Percentiles rank a stretch among this genome's conserved stretches.
Evolutionary conservation across 1,140 invertebrate species (phyloP).

Genomic region (Drosophila ironensis): DNA sequence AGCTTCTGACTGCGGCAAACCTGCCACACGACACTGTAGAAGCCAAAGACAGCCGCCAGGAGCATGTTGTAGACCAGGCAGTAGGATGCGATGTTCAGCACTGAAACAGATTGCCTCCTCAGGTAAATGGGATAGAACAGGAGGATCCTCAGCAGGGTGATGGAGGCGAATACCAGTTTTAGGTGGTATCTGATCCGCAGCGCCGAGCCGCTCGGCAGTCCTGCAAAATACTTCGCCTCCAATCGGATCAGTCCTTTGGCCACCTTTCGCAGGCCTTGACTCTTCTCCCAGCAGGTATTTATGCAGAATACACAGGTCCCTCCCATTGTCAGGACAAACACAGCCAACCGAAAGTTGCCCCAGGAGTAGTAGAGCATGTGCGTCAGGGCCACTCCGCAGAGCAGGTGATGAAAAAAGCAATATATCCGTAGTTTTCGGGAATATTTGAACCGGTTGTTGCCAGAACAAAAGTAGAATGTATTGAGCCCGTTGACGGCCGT

Average conservation of each 20-base stretch:
- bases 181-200: slow-evolving; percentile 1
- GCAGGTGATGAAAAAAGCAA: slow-evolving; percentile 20
- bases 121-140: slow-evolving; percentile 31
- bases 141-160: slow-evolving; percentile 18
- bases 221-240: slow-evolving; percentile 5
- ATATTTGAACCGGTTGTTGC: neutral
- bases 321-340: slow-evolving; percentile 17
- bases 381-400: slow-evolving; percentile 8
- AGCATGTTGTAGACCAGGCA: slow-evolving; percentile 37
- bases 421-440: slow-evolving; percentile 1
- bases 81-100: slow-evolving; percentile 8
- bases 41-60: slow-evolving; percentile 7
- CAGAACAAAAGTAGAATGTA: slow-evolving; percentile 7
- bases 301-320: neutral
- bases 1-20: slow-evolving; percentile 24
- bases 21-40: slow-evolving; percentile 30
- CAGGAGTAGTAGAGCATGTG: slow-evolving; percentile 12
- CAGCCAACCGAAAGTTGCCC: slow-evolving; percentile 3
- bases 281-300: slow-evolving; percentile 20
- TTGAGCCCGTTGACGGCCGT: slow-evolving; percentile 27
- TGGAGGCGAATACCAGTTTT: slow-evolving; percentile 3
- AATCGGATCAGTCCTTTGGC: neutral
- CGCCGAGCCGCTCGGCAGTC: neutral
- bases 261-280: neutral
- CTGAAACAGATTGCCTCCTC: neutral